phyloP scores from a whole-genome alignment of 2,113 vertebrate species.

The Coturnix japonica region DNA sequence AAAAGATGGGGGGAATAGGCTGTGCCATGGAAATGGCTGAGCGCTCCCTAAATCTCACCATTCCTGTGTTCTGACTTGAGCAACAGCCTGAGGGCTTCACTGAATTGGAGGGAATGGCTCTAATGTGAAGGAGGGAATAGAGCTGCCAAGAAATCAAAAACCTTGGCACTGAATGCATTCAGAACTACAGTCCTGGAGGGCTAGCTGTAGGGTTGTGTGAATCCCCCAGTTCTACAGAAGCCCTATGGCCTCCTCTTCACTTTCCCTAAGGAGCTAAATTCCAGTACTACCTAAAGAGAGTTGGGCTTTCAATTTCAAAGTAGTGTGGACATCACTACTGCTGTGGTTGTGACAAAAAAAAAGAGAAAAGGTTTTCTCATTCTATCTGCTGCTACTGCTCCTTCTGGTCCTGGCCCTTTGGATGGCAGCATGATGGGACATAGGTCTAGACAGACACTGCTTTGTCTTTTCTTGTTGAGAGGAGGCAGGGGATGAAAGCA shows the following conservation, averaged over 20 bases:
- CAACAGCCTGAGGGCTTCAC: not conserved
- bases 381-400: not conserved
- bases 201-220: not conserved
- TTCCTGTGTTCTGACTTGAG: not conserved
- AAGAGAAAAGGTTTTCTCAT: not conserved
- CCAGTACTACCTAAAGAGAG: not conserved
- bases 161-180: not conserved
- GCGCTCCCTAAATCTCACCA: not conserved
- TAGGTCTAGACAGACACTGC: not conserved
- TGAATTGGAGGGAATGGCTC: not conserved
- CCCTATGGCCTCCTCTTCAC: not conserved
- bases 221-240: not conserved
- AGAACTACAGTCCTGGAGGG: not conserved
- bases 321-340: not conserved
- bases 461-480: not conserved
- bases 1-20: not conserved
- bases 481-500: not conserved
- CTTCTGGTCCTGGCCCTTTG: not conserved
- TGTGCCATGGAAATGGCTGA: not conserved
- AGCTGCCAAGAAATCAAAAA: not conserved
- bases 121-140: not conserved
- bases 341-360: not conserved
- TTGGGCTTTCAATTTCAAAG: not conserved
- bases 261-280: not conserved
- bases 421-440: not conserved